Evolutionary conservation across 2,888 invertebrate genomes (phyloP), one percentile per base, ranked within the genome.

Genomic region (Lampropteryx suffumata): DNA sequence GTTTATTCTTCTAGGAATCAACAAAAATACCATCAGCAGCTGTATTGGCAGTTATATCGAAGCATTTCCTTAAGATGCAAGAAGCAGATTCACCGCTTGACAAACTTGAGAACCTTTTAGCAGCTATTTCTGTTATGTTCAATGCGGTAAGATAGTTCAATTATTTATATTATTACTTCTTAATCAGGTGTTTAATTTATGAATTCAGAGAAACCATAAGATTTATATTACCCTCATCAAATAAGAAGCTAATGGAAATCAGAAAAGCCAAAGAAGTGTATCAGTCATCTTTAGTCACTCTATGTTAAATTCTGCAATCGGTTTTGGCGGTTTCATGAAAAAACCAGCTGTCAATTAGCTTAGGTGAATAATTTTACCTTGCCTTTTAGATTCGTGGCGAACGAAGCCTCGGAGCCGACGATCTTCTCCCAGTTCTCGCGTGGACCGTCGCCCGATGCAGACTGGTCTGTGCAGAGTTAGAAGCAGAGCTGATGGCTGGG

Each of bases 401-500:
- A 57, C 92, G 94, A 33, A 91, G 92, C 74, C 83, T 97, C 9
- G 96, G 96, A 5, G 96, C 96, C 8, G 96, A 97, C 79, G 98
- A 98, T 73, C 94, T 98, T 58, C 92, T 99, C 46, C 98, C 98
- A 0, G 93, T 98, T 48, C 92, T 99, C 39, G 97, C 98, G 46
- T 98, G 96, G 94, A 95, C 98, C 7, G 91, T 99, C 61, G 96
- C 98, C 0, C 95, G 96, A 57, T 96, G 96, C 63, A 95, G 96
- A 27, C 94, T 98, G 67, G 95, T 98, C 5, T 95, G 97, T 24
- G 98, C 97, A 0, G 98, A 99, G 86, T 93, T 98, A 49, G 98
- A 99, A 79, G 97, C 98, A 0, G 98, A 98, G 76, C 96, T 98
- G 77, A 99, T 99, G 97, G 98, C 98, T 92, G 98, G 95, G 1